Evolutionary conservation across 2,797 vertebrate species (phyloP).

Genomic region (Octomys mimax): DNA sequence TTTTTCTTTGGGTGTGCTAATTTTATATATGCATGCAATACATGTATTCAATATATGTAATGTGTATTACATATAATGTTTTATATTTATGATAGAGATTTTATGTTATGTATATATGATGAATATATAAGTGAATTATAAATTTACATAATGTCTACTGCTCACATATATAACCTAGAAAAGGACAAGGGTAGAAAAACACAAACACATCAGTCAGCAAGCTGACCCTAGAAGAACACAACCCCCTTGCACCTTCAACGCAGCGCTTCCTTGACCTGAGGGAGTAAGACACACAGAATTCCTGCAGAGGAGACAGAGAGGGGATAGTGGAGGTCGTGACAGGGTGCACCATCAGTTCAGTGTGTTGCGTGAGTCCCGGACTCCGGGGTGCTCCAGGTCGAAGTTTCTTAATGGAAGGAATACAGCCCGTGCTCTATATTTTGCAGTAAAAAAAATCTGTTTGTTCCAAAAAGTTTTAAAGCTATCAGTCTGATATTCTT

Average conservation of each 20-base stretch:
- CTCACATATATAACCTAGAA: not conserved
- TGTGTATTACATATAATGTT: not conserved
- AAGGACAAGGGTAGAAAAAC: not conserved
- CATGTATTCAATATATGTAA: not conserved
- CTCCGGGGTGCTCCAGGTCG: not conserved
- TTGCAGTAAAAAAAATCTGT: not conserved
- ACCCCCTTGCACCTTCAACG: not conserved
- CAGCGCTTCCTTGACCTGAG: not conserved
- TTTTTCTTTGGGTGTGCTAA: not conserved
- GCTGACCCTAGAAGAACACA: too few species aligned
- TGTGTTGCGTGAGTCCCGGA: not conserved
- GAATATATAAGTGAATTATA: not conserved
- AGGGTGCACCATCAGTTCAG: not conserved
- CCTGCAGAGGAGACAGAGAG: not conserved
- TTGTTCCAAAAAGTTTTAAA: constrained; percentile 7
- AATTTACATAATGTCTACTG: not conserved
- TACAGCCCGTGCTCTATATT: not conserved
- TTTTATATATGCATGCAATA: not conserved
- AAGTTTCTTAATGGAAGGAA: not conserved
- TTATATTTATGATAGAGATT: not conserved
- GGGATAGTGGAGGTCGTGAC: not conserved
- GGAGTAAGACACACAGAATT: not conserved
- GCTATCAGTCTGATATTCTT: not conserved
- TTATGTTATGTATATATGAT: not conserved
- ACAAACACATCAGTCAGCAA: too few species aligned